These are phyloP conservation scores for Otocyon megalotis DNA, from an alignment of 2,113 vertebrate species.

Conservation along the genomic window DNA sequence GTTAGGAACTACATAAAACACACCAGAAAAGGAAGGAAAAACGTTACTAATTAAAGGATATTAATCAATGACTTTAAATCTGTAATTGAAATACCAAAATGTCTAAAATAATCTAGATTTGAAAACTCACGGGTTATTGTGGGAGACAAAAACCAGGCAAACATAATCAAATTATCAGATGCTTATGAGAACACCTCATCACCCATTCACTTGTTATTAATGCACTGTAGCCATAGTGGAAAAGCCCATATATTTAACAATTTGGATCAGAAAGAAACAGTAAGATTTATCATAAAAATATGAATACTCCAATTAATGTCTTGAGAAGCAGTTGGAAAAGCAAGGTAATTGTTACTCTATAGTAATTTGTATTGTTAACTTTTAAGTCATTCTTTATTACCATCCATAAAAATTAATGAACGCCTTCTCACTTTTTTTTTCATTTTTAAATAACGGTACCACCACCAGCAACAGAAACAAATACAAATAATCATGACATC, in stretches of 20 bases:
- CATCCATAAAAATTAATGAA: background rate
- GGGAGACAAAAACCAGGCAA: constrained; percentile 29
- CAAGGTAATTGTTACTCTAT: background rate
- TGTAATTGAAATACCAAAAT: background rate
- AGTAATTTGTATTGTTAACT: constrained; percentile 32
- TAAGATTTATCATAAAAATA: constrained; percentile 34
- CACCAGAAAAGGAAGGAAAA: background rate
- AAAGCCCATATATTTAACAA: background rate
- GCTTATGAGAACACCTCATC: constrained; percentile 44
- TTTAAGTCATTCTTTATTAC: constrained; percentile 13
- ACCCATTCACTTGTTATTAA: constrained; percentile 19
- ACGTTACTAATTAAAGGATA: background rate
- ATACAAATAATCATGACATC: background rate
- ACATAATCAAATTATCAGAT: constrained; percentile 49
- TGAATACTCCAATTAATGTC: background rate
- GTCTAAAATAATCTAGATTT: constrained; percentile 1
- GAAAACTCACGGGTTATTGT: background rate
- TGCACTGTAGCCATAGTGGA: background rate
- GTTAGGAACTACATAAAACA: constrained; percentile 1
- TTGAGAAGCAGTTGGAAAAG: constrained; percentile 39
- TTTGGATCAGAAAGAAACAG: background rate
- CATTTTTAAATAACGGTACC: background rate
- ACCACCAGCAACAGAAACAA: background rate
- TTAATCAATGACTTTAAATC: constrained; percentile 20
- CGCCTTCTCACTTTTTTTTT: constrained; percentile 26